Conservation (phyloP, 2,888 invertebrate genomes). For the Sinodicranocentrus sp. region DNA sequence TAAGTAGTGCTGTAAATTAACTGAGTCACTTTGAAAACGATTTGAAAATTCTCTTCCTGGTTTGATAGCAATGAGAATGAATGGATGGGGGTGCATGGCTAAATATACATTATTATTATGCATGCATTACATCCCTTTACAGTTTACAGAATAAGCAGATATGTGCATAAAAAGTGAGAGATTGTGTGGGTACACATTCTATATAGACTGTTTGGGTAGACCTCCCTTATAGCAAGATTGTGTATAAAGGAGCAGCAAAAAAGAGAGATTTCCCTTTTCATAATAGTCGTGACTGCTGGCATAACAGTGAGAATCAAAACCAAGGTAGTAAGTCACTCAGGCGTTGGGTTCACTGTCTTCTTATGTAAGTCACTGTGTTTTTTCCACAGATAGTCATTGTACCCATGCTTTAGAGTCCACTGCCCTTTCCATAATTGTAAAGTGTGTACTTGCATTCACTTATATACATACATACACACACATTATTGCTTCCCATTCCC, state of each 20-base stretch:
- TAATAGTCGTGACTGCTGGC: slow-evolving; percentile 67
- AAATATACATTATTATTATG: background rate
- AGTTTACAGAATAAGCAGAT: too few relatives aligned
- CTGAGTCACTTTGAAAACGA: slow-evolving; percentile 60
- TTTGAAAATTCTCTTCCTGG: slow-evolving; percentile 71
- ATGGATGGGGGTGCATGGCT: background rate
- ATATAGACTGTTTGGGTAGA: background rate
- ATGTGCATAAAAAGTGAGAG: too few relatives aligned
- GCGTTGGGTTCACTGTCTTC: slow-evolving; percentile 71
- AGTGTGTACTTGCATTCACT: background rate
- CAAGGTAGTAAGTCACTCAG: slow-evolving; percentile 70
- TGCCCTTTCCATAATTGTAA: slow-evolving; percentile 56
- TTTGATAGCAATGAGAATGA: slow-evolving; percentile 48
- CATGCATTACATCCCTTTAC: background rate
- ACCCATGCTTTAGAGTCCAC: slow-evolving; percentile 65
- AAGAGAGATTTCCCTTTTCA: slow-evolving; percentile 69
- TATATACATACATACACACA: background rate
- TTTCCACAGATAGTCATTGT: slow-evolving; percentile 57
- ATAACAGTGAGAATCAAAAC: slow-evolving; percentile 69
- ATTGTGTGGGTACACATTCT: slow-evolving; percentile 7
- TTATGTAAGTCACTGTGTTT: slow-evolving; percentile 71
- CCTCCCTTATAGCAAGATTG: background rate
- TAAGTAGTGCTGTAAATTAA: slow-evolving; percentile 47
- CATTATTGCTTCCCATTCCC: slow-evolving; percentile 50
- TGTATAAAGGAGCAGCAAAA: slow-evolving; percentile 24